phyloP scores from a whole-genome alignment of 1,140 invertebrate species.

The Coenobita brevimanus region DNA sequence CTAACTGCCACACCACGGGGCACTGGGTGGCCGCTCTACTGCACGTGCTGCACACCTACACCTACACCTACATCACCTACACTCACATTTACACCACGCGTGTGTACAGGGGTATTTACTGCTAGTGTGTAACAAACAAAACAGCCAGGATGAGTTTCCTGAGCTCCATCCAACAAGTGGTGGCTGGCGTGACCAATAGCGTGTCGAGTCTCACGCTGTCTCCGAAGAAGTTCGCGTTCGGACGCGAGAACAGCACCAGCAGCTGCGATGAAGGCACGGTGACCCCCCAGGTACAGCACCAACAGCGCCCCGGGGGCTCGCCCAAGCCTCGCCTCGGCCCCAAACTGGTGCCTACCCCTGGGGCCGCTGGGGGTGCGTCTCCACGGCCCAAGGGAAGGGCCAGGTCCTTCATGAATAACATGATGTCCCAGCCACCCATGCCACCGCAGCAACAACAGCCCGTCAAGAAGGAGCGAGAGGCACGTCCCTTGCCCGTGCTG shows the following conservation, averaged over 20 bases:
- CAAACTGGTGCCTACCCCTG: constrained; percentile 78
- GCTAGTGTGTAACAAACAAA: too few relatives aligned
- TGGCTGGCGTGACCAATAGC: constrained; percentile 79
- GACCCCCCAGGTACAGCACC: constrained; percentile 6
- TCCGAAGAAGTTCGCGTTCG: constrained; percentile 83
- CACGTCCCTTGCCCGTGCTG: constrained; percentile 73
- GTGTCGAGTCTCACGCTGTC: constrained; percentile 85
- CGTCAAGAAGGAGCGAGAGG: constrained; percentile 70
- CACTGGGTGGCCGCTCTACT: too few relatives aligned
- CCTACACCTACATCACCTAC: too few relatives aligned
- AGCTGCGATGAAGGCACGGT: constrained; percentile 8
- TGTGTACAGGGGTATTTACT: too few relatives aligned
- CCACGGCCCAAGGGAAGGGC: constrained; percentile 50
- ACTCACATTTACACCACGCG: too few relatives aligned
- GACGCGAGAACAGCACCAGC: constrained; percentile 77
- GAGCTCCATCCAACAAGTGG: constrained; percentile 85
- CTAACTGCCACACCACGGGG: too few relatives aligned
- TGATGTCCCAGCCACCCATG: constrained; percentile 55
- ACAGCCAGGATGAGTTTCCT: constrained; percentile 84
- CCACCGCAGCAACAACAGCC: constrained; percentile 47
- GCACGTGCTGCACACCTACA: too few relatives aligned
- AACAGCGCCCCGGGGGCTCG: constrained; percentile 32
- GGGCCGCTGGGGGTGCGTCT: constrained; percentile 71
- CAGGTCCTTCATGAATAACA: constrained; percentile 59
- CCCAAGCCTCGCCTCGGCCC: constrained; percentile 72